A percentile compares a stretch with the other conserved stretches of the same genome.
Conservation (phyloP, 1,140 invertebrate species). For the Drosophila murphyi region DNA sequence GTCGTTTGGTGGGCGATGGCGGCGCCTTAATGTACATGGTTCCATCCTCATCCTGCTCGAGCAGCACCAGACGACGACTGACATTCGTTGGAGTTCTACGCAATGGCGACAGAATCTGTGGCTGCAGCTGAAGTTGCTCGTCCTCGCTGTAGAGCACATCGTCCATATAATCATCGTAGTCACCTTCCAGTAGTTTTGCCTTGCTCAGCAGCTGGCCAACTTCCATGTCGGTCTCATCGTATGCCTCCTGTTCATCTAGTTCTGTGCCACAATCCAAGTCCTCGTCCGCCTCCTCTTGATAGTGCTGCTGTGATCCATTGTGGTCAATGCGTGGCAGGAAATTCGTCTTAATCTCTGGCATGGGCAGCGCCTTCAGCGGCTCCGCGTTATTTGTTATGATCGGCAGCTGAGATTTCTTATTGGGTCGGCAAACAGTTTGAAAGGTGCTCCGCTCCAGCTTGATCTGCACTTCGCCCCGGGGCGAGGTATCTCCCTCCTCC, state of each 20-base stretch:
- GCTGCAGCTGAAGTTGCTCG: not conserved
- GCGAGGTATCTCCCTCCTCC: slow-evolving; percentile 35
- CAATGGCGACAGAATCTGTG: slow-evolving; percentile 15
- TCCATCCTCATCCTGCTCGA: slow-evolving; percentile 49
- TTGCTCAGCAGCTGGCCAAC: not conserved
- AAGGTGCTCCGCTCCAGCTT: slow-evolving; percentile 50
- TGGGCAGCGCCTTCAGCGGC: slow-evolving; percentile 44
- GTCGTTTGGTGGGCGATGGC: slow-evolving; percentile 7
- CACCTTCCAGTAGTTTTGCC: not conserved
- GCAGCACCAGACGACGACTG: slow-evolving; percentile 44
- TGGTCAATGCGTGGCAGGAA: slow-evolving; percentile 35
- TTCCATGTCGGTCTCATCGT: slow-evolving; percentile 18
- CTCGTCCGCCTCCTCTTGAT: slow-evolving; percentile 18
- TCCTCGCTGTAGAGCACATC: slow-evolving; percentile 1
- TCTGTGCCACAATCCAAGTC: slow-evolving; percentile 23
- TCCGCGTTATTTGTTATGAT: slow-evolving; percentile 6
- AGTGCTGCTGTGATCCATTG: slow-evolving; percentile 7
- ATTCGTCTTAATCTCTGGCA: slow-evolving; percentile 29
- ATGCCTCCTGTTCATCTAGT: not conserved
- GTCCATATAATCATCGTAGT: slow-evolving; percentile 2
- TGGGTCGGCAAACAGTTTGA: slow-evolving; percentile 40
- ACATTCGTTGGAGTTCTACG: slow-evolving; percentile 24
- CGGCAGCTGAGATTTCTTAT: slow-evolving; percentile 15
- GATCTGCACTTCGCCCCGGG: slow-evolving; percentile 50
- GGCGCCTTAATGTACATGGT: slow-evolving; percentile 55